Evolutionary conservation across 2,888 invertebrate genomes (phyloP), one percentile per base, ranked within the genome.

Genomic region (Seira sanloemensis): DNA sequence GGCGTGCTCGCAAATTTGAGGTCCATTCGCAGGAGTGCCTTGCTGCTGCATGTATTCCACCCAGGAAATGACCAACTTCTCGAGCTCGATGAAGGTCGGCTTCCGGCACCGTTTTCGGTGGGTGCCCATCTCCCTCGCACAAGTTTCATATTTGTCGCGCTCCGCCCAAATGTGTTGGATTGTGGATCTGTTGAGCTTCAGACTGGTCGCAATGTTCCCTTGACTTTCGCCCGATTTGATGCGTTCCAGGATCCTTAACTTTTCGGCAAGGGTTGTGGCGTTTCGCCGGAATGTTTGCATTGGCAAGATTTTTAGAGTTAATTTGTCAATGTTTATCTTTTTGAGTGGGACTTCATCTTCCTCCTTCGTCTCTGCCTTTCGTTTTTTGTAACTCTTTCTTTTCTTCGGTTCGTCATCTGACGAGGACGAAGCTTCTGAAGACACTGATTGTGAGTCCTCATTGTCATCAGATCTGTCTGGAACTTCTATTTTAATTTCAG

Each of bases 151-250:
- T 23, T 69, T 77, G 9, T 50, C 77, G 1, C 77, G 24, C 18
- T 69, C 24, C 4, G 68, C 0, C 77, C 77, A 77, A 69, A 77
- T 69, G 12, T 50, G 54, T 18, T 77, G 77, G 7, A 77, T 27
- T 16, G 77, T 77, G 16, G 69, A 68, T n/a, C 77, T 26, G n/a
- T 77, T 77, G 16, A 77, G 18, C 18, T 69, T 77, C 18, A 77
- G 21, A 50, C 12, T n/a, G 1, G 50, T 69, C 2, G 77, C 77
- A 9, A 77, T 54, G 9, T 54, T 69, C 12, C 27, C n/a, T n/a
- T 77, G 77, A 69, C 58, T 67, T 58, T 77, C 77, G 7, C 77
- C 77, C 4, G 19, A 7, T 58, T 77, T 58, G 19, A 77, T 54
- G 21, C 69, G 25, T 16, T 77, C 58, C 46, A 77, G 7, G 16